Evolutionary conservation across 2,888 invertebrate genomes (phyloP).

Genomic region (Subacronicta megacephala): DNA sequence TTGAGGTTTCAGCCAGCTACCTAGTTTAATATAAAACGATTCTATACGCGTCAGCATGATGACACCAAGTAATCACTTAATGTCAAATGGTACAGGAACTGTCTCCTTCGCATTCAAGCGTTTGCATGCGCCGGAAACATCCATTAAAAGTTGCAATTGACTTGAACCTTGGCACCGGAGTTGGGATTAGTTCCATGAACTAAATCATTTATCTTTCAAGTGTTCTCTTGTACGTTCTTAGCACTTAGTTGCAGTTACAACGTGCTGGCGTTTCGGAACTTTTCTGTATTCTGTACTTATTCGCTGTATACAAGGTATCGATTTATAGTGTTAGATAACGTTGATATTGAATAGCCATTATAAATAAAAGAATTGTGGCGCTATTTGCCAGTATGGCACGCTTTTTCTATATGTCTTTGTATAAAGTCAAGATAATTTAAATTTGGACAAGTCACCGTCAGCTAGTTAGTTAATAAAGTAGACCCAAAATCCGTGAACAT

Average conservation of each 20-base stretch:
- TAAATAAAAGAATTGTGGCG: too few species aligned
- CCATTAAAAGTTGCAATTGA: conserved; percentile 81
- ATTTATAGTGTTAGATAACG: too few species aligned
- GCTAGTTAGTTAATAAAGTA: too few species aligned
- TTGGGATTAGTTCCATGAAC: conserved; percentile 77
- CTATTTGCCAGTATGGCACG: too few species aligned
- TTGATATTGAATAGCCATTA: too few species aligned
- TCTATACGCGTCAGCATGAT: neutral
- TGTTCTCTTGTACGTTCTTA: conserved; percentile 49
- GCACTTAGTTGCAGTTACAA: conserved; percentile 30
- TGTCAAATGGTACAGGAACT: conserved; percentile 27
- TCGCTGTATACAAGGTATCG: neutral
- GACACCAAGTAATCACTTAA: conserved; percentile 19
- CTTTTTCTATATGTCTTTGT: too few species aligned
- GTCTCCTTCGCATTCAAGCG: conserved; percentile 52
- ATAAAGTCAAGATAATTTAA: too few species aligned
- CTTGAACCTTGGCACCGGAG: conserved; percentile 70
- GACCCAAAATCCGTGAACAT: too few species aligned
- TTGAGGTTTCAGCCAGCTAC: too few species aligned
- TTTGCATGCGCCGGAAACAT: conserved; percentile 75
- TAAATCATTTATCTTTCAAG: conserved; percentile 82
- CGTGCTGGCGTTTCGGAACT: conserved; percentile 29
- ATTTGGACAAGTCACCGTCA: too few species aligned
- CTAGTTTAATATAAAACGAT: too few species aligned
- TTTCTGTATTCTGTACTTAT: conserved; percentile 4